phyloP scores from a whole-genome alignment of 1,140 invertebrate species.

The Drosophila arawakana region DNA sequence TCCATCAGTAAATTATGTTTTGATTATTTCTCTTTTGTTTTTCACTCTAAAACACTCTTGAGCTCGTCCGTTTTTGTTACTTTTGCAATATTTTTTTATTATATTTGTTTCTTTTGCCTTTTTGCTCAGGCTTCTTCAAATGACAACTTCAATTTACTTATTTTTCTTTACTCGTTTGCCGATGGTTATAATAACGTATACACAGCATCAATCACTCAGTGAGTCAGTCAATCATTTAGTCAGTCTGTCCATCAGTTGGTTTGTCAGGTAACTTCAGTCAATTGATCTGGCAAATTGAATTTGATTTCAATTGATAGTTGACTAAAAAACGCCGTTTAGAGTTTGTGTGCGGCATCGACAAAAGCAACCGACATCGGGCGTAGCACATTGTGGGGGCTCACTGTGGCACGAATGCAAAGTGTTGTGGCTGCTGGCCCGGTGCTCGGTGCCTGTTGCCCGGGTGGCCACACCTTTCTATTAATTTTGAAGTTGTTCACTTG shows the following conservation, averaged over 20 bases:
- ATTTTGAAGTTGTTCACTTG: constrained; percentile 53
- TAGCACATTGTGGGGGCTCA: constrained; percentile 7
- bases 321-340: constrained; percentile 64
- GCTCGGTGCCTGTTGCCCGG: constrained; percentile 17
- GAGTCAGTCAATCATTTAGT: constrained; percentile 20
- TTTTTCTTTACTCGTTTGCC: constrained; percentile 10
- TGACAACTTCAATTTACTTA: constrained; percentile 32
- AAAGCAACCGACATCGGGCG: not conserved
- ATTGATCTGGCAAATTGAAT: constrained; percentile 69
- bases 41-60: constrained; percentile 81
- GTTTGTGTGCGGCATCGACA: constrained; percentile 53
- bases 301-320: constrained; percentile 69
- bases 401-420: constrained; percentile 22
- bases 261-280: constrained; percentile 36
- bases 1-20: not conserved
- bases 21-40: constrained; percentile 59
- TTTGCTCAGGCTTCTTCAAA: constrained; percentile 47
- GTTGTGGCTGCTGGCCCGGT: constrained; percentile 47
- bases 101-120: constrained; percentile 73
- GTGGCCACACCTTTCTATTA: constrained; percentile 71
- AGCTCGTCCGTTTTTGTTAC: constrained; percentile 63
- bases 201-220: not conserved
- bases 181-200: not conserved
- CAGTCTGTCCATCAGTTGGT: constrained; percentile 20
- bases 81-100: constrained; percentile 80